Base-by-base conservation (phyloP, 1,140 invertebrate species). In the Nixonia krombeini region DNA sequence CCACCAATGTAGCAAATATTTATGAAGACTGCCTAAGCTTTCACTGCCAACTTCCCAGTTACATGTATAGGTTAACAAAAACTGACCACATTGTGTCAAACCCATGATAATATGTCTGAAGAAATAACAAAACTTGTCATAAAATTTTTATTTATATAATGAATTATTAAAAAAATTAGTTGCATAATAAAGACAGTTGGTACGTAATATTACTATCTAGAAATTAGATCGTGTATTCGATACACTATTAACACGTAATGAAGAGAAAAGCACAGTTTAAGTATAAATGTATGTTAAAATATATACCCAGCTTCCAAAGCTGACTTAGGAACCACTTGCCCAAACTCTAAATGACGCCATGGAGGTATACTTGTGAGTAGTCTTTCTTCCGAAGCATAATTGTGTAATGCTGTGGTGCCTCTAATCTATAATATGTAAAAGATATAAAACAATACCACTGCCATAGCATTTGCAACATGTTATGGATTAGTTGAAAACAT, bases 11-110 rank as follows among this genome's bases (percentile, higher is more conserved):
- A 92, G 81, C 41, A 87, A 84, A 72, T 92, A 92, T 76, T 87
- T 88, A 62, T 82, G 85, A 21, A 82, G 69, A 55, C 69, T 64
- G 37, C 61, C 57, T 6, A 31, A 74, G 17, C 74, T 83, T 59
- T 78, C 86, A 70, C 76, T 75, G 23, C 78, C 75, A 52, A 87
- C 88, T 79, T 91, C 89, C 58, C 85, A 80, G 25, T 78, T 88
- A 61, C 89, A 88, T 4, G 92, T 93, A 79, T 96, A 97, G 46
- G 94, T 96, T 45, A 98, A 82, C 50, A 97, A 88, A 87, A 94
- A 97, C 81, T 95, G 93, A 5, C 95, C 95, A 86, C 95, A 96
- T 73, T 94, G 91, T 16, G 94, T 95, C 70, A 97, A 92, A 5
- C 96, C 96, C 90, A 98, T 93, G 78, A 96, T 94, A 28, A 97